phyloP scores from a whole-genome alignment of 2,888 invertebrate species.

The Lydus trimaculatus region DNA sequence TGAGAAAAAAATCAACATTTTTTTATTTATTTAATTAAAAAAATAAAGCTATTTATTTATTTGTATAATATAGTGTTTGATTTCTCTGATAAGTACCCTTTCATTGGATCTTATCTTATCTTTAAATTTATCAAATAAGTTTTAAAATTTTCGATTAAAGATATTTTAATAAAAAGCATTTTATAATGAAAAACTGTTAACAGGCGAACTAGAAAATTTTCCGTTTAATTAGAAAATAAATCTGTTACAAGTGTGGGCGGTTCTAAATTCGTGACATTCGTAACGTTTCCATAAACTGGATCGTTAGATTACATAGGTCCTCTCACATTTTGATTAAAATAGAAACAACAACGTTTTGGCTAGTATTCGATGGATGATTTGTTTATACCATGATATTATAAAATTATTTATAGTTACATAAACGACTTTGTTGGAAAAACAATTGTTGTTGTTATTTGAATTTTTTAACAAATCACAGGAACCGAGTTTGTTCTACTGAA shows the following conservation, averaged over 20 bases:
- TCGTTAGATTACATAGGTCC: background rate
- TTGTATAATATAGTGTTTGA: constrained; percentile 12
- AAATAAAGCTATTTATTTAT: constrained; percentile 38
- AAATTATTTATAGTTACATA: background rate
- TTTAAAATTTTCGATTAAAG: too few relatives aligned
- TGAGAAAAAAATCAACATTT: constrained; percentile 6
- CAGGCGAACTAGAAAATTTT: constrained; percentile 13
- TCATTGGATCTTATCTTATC: too few relatives aligned
- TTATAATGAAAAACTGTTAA: background rate
- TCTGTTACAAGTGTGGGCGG: constrained; percentile 16
- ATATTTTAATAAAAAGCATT: background rate
- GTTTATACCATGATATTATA: background rate
- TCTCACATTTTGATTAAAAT: background rate
- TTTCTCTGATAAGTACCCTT: background rate
- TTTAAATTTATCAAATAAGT: too few relatives aligned
- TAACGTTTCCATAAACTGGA: constrained; percentile 26
- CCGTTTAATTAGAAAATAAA: background rate
- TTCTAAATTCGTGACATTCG: constrained; percentile 21
- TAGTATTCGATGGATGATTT: background rate
- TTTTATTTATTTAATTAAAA: constrained; percentile 37
- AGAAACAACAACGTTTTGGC: constrained; percentile 3
- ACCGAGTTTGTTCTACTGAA: too few relatives aligned
- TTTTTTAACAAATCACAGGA: too few relatives aligned
- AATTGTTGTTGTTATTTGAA: background rate
- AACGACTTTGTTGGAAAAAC: background rate